These are phyloP conservation scores for Octodonta nipae DNA, from an alignment of 2,888 invertebrate species.

Conservation along the genomic window DNA sequence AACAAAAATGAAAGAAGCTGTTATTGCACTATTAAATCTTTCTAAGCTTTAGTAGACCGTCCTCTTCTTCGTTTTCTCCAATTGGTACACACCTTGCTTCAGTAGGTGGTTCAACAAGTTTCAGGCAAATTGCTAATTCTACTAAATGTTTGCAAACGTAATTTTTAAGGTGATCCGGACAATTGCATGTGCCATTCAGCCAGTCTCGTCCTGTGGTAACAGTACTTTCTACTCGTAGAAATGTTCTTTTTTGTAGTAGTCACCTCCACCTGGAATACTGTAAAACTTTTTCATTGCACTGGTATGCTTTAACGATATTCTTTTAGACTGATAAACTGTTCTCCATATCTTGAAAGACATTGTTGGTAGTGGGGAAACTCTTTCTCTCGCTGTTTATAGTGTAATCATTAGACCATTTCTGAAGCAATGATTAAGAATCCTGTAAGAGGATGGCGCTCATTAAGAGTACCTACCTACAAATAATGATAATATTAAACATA, in stretches of 20 bases:
- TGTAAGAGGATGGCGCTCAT: constrained; percentile 4
- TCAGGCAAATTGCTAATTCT: constrained; percentile 1
- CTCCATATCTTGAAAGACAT: constrained; percentile 4
- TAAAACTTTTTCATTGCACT: constrained; percentile 4
- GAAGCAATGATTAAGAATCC: constrained; percentile 4
- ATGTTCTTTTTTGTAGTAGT: constrained; percentile 1
- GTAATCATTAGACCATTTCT: constrained; percentile 5
- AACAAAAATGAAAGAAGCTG: neutral
- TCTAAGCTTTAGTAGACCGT: constrained; percentile 1
- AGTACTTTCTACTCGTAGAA: constrained; percentile 1
- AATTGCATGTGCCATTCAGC: constrained; percentile 1
- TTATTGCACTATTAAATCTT: constrained; percentile 1
- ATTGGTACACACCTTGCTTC: constrained; percentile 1
- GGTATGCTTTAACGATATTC: constrained; percentile 4
- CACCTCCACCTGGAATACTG: constrained; percentile 4
- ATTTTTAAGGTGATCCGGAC: neutral
- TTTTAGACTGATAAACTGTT: constrained; percentile 3
- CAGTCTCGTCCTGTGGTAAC: constrained; percentile 1
- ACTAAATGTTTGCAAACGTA: constrained; percentile 1
- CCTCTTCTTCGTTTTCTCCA: constrained; percentile 1
- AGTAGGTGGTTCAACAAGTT: constrained; percentile 1
- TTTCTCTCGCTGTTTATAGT: constrained; percentile 4
- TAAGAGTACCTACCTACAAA: constrained; percentile 2
- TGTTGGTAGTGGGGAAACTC: constrained; percentile 3
- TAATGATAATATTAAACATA: constrained; percentile 2